Base-by-base conservation (phyloP, 1,140 invertebrate genomes). In the Callitettix versicolor region DNA sequence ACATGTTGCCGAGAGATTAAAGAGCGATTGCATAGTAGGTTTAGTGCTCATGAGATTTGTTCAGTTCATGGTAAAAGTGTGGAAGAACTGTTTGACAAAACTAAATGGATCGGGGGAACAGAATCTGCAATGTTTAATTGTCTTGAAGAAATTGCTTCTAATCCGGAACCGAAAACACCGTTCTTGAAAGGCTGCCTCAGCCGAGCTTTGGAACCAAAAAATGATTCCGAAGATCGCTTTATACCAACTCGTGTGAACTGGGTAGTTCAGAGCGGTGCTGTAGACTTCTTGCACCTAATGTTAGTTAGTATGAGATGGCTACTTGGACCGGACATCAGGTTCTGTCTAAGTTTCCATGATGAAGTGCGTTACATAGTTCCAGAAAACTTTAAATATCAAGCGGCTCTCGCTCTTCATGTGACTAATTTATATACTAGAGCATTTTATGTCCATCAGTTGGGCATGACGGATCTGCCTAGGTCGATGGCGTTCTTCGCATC, bases 191-290 rank as follows among this genome's bases (percentile, higher is more conserved):
- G 88, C 33, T 77, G 84, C 17, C 76, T 99, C n/a, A 95, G 88
- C 56, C 75, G 88, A 52, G 85, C 94, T 0, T 69, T 97, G 18
- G 87, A 94, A 68, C 77, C 84, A 1, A 42, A 53, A 0, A 50
- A 61, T 2, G 58, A 62, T 20, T 33, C 51, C 7, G 62, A 67
- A 21, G 68, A 72, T 0, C 78, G 81, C 43, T 92, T 87, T 72
- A 79, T 92, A 64, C 90, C 91, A 2, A 96, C 92, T 12, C 79
- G 93, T 49, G 80, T 97, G 1, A 98, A 98, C 73, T 98, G 95
- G 96, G 93, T 98, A 11, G 95, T 99, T 15, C 96, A 99, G 74
- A 98, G 94, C 70, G 95, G 94, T 4, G 96, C 95, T 21, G 96
- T 98, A 0, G 95, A 99, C 71, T 99, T 96, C 73, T 72, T 99